Evolutionary conservation across 2,888 invertebrate species (phyloP).

Genomic region (Drosophila nigricruria): DNA sequence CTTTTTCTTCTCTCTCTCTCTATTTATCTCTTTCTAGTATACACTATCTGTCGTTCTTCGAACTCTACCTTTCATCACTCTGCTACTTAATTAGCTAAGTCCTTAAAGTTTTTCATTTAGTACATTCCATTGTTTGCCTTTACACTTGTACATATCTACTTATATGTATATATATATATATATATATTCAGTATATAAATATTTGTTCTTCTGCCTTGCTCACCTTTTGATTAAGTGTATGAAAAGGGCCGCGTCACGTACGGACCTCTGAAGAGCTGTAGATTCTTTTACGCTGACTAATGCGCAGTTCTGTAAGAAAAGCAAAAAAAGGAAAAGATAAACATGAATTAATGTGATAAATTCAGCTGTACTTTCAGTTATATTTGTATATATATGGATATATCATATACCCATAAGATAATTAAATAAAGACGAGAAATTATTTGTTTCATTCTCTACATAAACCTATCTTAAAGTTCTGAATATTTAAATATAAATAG

Average conservation of each 20-base stretch:
- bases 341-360: conserved; percentile 61
- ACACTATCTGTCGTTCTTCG: no score
- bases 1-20: neutral
- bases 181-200: neutral
- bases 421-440: neutral
- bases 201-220: conserved; percentile 34
- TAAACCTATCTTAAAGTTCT: neutral
- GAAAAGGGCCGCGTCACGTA: conserved; percentile 70
- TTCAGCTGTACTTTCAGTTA: conserved; percentile 9
- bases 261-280: conserved; percentile 29
- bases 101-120: conserved; percentile 12
- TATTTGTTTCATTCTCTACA: neutral
- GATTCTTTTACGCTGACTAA: conserved; percentile 69
- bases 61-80: neutral
- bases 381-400: neutral
- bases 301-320: conserved; percentile 45
- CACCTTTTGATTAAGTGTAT: conserved; percentile 68
- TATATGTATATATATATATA: neutral
- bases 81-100: conserved; percentile 50
- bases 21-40: neutral
- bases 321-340: conserved; percentile 8
- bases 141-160: neutral
- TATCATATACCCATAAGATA: neutral
- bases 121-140: conserved; percentile 3
- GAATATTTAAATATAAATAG: neutral